phyloP scores from a whole-genome alignment of 1,140 invertebrate species.

The Zaprionus lachaisei region DNA sequence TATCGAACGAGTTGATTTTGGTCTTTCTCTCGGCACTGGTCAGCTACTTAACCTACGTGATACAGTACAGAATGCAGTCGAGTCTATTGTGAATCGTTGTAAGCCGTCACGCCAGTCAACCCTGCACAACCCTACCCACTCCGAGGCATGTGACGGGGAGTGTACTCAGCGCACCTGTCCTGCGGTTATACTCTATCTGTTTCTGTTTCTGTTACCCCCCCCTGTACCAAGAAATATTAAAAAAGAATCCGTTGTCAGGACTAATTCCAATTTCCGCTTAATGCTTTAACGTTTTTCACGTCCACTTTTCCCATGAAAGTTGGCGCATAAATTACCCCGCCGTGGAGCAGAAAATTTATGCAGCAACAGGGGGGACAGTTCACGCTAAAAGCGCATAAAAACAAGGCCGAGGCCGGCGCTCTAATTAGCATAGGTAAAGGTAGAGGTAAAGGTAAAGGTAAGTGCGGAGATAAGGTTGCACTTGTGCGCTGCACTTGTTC shows the following conservation, averaged over 20 bases:
- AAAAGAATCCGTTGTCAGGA: slow-evolving; percentile 62
- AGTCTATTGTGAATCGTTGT: slow-evolving; percentile 38
- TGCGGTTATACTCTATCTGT: slow-evolving; percentile 40
- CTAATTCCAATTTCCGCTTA: slow-evolving; percentile 67
- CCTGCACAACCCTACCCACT: background rate
- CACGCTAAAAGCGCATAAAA: slow-evolving; percentile 77
- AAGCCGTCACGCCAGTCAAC: slow-evolving; percentile 58
- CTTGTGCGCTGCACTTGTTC: slow-evolving; percentile 65
- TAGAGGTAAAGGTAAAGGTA: slow-evolving; percentile 31
- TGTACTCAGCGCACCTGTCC: slow-evolving; percentile 56
- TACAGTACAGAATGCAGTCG: slow-evolving; percentile 54
- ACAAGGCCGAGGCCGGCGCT: slow-evolving; percentile 79
- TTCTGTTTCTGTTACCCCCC: no score
- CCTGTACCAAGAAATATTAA: background rate
- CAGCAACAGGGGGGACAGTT: slow-evolving; percentile 51
- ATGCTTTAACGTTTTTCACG: slow-evolving; percentile 65
- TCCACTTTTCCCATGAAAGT: slow-evolving; percentile 73
- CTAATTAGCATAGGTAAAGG: slow-evolving; percentile 74
- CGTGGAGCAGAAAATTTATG: slow-evolving; percentile 78
- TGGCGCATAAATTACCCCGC: slow-evolving; percentile 72
- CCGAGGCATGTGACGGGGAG: background rate
- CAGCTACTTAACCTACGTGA: slow-evolving; percentile 66
- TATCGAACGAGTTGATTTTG: slow-evolving; percentile 68
- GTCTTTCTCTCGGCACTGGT: slow-evolving; percentile 62
- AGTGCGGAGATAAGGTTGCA: slow-evolving; percentile 50